These are phyloP conservation scores for Aramus guarauna DNA, from an alignment of 2,113 vertebrate genomes.

Conservation along the genomic window DNA sequence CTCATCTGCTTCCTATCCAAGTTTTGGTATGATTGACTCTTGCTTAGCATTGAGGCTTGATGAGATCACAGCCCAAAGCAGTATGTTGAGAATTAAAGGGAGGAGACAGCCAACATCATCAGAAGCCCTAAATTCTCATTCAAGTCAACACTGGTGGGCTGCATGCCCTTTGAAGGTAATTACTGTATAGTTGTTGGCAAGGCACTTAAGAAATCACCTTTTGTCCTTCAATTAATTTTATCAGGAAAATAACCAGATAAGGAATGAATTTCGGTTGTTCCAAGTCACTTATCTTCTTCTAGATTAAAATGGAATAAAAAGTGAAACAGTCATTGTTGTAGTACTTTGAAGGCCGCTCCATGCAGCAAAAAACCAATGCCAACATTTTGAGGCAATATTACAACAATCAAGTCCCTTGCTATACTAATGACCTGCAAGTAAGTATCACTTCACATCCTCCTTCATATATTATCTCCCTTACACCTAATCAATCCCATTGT, in stretches of 20 bases:
- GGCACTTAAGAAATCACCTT: background rate
- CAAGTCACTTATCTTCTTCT: background rate
- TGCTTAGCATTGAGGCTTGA: background rate
- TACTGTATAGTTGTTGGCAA: background rate
- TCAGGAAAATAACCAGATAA: background rate
- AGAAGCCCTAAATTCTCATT: background rate
- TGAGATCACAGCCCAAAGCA: constrained; percentile 9
- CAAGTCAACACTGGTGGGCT: background rate
- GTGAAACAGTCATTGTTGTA: background rate
- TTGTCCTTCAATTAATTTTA: background rate
- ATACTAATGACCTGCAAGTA: background rate
- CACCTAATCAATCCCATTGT: constrained; percentile 24
- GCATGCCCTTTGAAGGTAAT: background rate
- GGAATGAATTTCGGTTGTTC: background rate
- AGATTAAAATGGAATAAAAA: background rate
- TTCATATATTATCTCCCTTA: constrained; percentile 18
- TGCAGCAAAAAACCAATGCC: background rate
- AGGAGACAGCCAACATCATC: background rate
- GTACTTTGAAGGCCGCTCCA: background rate
- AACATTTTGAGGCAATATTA: constrained; percentile 2
- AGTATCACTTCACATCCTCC: constrained; percentile 14
- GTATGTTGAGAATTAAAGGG: background rate
- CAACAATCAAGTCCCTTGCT: background rate
- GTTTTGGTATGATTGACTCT: background rate
- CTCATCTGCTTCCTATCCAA: constrained; percentile 2